phyloP scores from a whole-genome alignment of 2,888 invertebrate genomes.

The Trachelus troglodyta region DNA sequence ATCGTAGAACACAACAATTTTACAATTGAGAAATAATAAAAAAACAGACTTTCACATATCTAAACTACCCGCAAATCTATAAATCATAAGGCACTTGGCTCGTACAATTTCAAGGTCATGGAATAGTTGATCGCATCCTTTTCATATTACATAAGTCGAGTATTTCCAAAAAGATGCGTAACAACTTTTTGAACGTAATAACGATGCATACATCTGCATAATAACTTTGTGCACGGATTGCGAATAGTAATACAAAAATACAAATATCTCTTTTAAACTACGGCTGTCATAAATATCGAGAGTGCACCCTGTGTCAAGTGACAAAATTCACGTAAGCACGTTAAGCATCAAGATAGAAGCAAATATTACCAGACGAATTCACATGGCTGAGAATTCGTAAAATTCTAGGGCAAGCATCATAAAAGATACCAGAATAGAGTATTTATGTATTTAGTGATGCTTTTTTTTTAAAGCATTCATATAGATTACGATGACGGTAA shows the following conservation, averaged over 20 bases:
- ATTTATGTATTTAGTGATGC: background rate
- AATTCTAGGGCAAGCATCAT: background rate
- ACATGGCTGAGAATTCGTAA: background rate
- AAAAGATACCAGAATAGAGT: background rate
- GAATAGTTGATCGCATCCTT: background rate
- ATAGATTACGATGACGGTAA: background rate
- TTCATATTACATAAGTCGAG: background rate
- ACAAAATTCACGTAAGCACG: background rate
- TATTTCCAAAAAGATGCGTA: no score
- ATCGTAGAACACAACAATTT: background rate
- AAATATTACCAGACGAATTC: background rate
- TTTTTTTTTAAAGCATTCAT: background rate
- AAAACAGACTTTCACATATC: background rate
- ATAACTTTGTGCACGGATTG: background rate
- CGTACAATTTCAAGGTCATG: background rate
- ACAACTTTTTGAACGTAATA: background rate
- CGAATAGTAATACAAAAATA: slow-evolving; percentile 1
- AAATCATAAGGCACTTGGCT: background rate
- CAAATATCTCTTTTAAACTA: background rate
- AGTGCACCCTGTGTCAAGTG: background rate
- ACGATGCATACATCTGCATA: background rate
- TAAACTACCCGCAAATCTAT: background rate
- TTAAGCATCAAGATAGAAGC: background rate
- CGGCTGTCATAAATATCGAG: background rate
- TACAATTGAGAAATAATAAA: background rate